A percentile compares a stretch with the other conserved stretches of the same genome.
Conservation (phyloP, 2,888 invertebrate species). For the Drosophila percnosoma region DNA sequence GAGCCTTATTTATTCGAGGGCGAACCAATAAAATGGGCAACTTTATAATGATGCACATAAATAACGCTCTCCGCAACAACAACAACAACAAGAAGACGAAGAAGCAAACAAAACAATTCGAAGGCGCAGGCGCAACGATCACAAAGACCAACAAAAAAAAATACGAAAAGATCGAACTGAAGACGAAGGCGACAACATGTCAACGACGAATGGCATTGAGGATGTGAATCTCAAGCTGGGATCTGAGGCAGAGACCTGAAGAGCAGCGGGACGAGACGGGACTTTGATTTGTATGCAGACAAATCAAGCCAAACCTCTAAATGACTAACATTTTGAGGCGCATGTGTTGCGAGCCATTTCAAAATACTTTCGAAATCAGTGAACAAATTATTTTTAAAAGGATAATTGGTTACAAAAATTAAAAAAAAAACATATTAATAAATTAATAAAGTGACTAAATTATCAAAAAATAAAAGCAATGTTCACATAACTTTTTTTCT, state of each 20-base stretch:
- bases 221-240: slow-evolving; percentile 36
- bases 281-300: slow-evolving; percentile 34
- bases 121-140: slow-evolving; percentile 28
- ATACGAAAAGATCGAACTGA: slow-evolving; percentile 2
- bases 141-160: slow-evolving; percentile 9
- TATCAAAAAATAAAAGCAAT: not conserved
- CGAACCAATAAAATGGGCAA: slow-evolving; percentile 83
- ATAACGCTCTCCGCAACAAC: slow-evolving; percentile 60
- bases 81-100: slow-evolving; percentile 5
- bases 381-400: not conserved
- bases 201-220: slow-evolving; percentile 67
- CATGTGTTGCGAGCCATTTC: not conserved
- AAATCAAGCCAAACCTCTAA: slow-evolving; percentile 1
- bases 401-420: not conserved
- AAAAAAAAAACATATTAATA: not conserved
- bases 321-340: not conserved
- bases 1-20: slow-evolving; percentile 84
- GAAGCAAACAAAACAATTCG: slow-evolving; percentile 22
- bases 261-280: slow-evolving; percentile 15
- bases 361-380: not conserved
- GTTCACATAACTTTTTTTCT: not conserved
- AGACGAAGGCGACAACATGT: slow-evolving; percentile 52
- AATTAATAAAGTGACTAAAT: not conserved
- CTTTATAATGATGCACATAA: slow-evolving; percentile 84
- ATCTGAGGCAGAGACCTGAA: not conserved